A percentile compares a stretch with the other conserved stretches of the same genome.
Evolutionary conservation across 1,140 invertebrate genomes (phyloP).

Genomic region (Bombyx mandarina): DNA sequence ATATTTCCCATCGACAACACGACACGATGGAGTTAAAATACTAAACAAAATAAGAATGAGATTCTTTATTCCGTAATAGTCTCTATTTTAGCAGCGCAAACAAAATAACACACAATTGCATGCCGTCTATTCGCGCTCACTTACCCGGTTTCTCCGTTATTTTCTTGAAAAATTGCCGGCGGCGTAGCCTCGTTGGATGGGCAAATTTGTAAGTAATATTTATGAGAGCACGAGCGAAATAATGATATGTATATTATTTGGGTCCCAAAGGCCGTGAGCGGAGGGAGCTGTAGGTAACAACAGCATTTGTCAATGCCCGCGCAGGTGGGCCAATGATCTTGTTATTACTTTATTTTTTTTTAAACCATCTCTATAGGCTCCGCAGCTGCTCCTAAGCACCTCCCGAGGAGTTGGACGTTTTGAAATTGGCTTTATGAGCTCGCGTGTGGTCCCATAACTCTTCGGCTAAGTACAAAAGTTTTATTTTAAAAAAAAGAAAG

Average conservation of each 20-base stretch:
- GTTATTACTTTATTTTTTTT: slow-evolving; percentile 53
- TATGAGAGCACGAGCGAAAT: slow-evolving; percentile 43
- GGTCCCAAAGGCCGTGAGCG: slow-evolving; percentile 24
- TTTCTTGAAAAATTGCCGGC: slow-evolving; percentile 43
- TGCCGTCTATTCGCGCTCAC: slow-evolving; percentile 3
- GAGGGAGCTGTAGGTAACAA: slow-evolving; percentile 23
- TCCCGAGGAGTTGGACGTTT: slow-evolving; percentile 5
- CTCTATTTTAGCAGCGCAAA: slow-evolving; percentile 3
- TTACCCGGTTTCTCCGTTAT: slow-evolving; percentile 20
- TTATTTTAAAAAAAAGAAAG: slow-evolving; percentile 1
- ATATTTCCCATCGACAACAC: too few relatives aligned
- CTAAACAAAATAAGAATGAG: too few relatives aligned
- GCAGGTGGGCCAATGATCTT: slow-evolving; percentile 44
- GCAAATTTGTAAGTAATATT: slow-evolving; percentile 55
- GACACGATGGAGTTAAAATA: too few relatives aligned
- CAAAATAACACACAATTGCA: slow-evolving; percentile 2
- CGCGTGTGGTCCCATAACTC: slow-evolving; percentile 24
- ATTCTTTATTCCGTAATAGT: too few relatives aligned
- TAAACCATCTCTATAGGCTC: slow-evolving; percentile 34
- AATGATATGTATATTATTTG: slow-evolving; percentile 62
- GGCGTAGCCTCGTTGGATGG: slow-evolving; percentile 27
- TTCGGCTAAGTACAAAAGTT: slow-evolving; percentile 3
- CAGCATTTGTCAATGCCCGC: slow-evolving; percentile 52
- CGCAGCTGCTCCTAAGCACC: slow-evolving; percentile 21
- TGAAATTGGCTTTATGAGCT: slow-evolving; percentile 9